Conservation (phyloP, 1,140 invertebrate genomes). For the Drosophila rufa region DNA sequence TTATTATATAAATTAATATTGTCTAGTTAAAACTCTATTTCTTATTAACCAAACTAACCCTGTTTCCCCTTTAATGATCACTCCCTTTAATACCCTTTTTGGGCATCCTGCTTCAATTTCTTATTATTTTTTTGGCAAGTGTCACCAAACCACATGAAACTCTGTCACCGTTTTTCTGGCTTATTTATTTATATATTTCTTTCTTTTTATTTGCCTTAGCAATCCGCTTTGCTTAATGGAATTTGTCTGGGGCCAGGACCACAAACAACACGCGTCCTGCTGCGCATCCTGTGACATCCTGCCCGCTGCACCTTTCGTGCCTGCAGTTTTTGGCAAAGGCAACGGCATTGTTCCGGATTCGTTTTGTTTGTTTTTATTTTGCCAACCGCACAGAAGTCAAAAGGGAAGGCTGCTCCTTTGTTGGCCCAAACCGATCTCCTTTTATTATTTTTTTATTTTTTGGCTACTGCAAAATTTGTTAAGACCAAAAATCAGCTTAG, state of each 20-base stretch:
- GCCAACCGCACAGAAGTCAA: constrained; percentile 66
- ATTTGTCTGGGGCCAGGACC: constrained; percentile 27
- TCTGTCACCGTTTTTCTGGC: constrained; percentile 1
- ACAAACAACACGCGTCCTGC: constrained; percentile 51
- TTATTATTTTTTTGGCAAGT: constrained; percentile 1
- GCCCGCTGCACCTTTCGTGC: constrained; percentile 34
- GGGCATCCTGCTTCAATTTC: not conserved
- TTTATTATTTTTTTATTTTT: constrained; percentile 6
- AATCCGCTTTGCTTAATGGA: constrained; percentile 43
- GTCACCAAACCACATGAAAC: constrained; percentile 10
- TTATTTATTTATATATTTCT: not conserved
- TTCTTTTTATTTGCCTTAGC: not conserved
- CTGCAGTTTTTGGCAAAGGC: constrained; percentile 57
- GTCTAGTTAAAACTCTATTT: no score
- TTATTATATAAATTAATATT: no score
- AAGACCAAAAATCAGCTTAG: constrained; percentile 42
- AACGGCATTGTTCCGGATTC: constrained; percentile 28
- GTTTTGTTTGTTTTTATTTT: constrained; percentile 54
- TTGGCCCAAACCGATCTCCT: constrained; percentile 15
- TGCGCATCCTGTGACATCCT: constrained; percentile 43
- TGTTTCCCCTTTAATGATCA: not conserved
- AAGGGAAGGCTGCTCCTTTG: constrained; percentile 37
- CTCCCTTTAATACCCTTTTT: not conserved
- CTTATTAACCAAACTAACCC: not conserved
- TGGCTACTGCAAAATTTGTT: constrained; percentile 42